phyloP scores from a whole-genome alignment of 2,113 vertebrate species.

The Damaliscus lunatus region DNA sequence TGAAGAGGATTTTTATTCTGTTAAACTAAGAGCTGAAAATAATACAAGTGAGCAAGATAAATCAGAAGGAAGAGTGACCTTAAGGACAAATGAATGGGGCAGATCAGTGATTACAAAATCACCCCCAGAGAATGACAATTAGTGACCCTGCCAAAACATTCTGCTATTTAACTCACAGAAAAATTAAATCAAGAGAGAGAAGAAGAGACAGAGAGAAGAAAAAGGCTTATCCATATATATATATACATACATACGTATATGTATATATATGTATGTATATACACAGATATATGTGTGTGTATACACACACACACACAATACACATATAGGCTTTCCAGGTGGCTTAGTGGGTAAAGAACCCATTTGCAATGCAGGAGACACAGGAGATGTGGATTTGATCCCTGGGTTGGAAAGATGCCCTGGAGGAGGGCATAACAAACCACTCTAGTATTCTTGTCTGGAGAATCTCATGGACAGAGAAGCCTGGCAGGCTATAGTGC shows the following conservation, averaged over 20 bases:
- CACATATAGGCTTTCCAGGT: not conserved
- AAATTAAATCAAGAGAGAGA: not conserved
- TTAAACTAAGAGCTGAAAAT: constrained; percentile 9
- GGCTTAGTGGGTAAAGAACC: not conserved
- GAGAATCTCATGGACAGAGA: not conserved
- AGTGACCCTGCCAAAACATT: not conserved
- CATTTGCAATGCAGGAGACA: not conserved
- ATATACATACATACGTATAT: too few relatives aligned
- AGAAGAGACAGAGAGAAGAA: not conserved
- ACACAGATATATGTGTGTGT: too few relatives aligned
- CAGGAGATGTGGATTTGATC: not conserved
- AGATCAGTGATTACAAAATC: not conserved
- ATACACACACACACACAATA: not conserved
- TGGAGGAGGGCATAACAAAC: not conserved
- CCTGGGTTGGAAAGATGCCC: not conserved
- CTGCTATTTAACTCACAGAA: not conserved
- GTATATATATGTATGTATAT: too few relatives aligned
- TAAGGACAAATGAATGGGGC: not conserved
- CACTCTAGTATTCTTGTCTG: not conserved
- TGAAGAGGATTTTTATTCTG: not conserved
- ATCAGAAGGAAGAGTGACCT: not conserved
- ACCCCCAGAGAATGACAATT: not conserved
- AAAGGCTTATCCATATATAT: not conserved
- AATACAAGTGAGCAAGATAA: not conserved
- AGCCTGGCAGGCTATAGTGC: not conserved